Evolutionary conservation across 2,113 vertebrate genomes (phyloP).

Genomic region (Chlorodrepanis virens): DNA sequence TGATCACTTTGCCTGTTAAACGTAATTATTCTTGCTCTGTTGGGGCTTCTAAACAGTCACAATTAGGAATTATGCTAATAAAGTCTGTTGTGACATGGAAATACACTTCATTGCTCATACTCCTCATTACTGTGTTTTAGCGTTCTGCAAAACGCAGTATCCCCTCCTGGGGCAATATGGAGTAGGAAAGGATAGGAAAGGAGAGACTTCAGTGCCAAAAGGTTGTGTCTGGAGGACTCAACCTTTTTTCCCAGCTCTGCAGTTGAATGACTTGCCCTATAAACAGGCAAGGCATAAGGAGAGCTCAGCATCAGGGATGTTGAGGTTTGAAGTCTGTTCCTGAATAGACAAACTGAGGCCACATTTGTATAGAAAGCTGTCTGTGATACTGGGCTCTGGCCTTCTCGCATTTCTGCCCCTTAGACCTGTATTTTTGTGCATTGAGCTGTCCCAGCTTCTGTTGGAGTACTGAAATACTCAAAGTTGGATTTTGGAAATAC

Average conservation of each 20-base stretch:
- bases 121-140: background rate
- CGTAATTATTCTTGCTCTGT: constrained; percentile 68
- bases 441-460: background rate
- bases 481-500: background rate
- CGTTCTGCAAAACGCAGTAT: background rate
- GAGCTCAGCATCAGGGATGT: background rate
- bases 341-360: background rate
- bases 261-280: background rate
- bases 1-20: constrained; percentile 61
- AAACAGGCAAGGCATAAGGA: background rate
- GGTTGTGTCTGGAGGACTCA: background rate
- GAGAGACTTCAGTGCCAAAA: background rate
- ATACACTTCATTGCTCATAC: constrained; percentile 25
- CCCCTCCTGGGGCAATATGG: background rate
- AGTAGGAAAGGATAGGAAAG: background rate
- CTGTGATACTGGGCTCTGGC: background rate
- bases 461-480: background rate
- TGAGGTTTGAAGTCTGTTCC: background rate
- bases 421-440: background rate
- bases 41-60: constrained; percentile 63
- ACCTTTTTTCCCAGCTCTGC: background rate
- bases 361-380: background rate
- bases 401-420: background rate
- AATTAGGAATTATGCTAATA: constrained; percentile 73
- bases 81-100: constrained; percentile 30